Percentiles rank a stretch among this genome's conserved stretches.
phyloP scores from a whole-genome alignment of 2,113 vertebrate species.

The Lamprologus tigripictilis region DNA sequence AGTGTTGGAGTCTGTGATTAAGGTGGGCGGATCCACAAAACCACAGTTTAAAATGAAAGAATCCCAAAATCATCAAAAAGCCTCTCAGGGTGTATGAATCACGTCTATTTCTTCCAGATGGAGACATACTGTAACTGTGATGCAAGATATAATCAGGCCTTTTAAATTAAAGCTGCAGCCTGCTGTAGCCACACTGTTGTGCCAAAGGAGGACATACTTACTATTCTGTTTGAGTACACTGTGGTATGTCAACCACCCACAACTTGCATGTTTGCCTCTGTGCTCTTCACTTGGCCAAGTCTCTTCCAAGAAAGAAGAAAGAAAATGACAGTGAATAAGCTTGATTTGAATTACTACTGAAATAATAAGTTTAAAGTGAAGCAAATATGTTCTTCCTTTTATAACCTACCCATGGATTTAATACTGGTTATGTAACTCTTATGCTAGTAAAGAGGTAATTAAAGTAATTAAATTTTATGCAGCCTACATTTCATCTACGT shows the following conservation, averaged over 20 bases:
- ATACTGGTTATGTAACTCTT: not conserved
- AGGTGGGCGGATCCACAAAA: conserved; percentile 23
- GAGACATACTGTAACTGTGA: not conserved
- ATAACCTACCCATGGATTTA: not conserved
- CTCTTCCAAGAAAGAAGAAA: not conserved
- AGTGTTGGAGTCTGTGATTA: conserved; percentile 32
- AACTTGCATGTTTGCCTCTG: not conserved
- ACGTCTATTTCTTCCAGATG: conserved; percentile 14
- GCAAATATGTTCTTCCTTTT: not conserved
- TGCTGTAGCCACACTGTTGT: not conserved
- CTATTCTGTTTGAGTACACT: not conserved
- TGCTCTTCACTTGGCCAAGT: not conserved
- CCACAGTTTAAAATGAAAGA: not conserved
- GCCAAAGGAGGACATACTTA: not conserved
- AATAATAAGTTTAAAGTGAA: not conserved
- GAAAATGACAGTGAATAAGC: not conserved
- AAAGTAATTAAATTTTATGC: not conserved
- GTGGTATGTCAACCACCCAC: not conserved
- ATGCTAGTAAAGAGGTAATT: not conserved
- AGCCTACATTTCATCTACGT: not conserved
- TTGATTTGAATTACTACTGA: not conserved
- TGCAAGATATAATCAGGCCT: not conserved
- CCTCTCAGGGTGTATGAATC: not conserved
- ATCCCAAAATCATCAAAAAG: not conserved
- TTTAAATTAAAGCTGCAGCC: not conserved